phyloP scores from a whole-genome alignment of 64 coral and sea anemone species.

The Porites australiensis region DNA sequence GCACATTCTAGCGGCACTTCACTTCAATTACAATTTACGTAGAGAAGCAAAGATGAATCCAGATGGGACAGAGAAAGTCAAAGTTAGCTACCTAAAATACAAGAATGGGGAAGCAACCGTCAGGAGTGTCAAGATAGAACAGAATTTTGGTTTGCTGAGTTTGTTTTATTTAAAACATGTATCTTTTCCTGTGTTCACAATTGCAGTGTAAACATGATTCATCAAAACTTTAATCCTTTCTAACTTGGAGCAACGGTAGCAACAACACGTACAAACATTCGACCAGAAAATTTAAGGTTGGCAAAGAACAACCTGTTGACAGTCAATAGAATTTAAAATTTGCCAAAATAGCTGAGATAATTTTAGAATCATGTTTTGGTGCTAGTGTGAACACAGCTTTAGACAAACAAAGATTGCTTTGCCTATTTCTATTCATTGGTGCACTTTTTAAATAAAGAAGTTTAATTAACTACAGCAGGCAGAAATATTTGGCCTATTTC shows the following conservation, averaged over 20 bases:
- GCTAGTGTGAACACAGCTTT: too few species aligned
- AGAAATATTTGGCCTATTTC: too few species aligned
- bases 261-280: neutral
- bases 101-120: slow-evolving; percentile 19
- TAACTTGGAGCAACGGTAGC: neutral
- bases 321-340: neutral
- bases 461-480: too few species aligned
- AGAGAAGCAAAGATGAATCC: too few species aligned
- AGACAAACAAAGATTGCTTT: too few species aligned
- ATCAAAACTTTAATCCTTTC: neutral
- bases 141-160: slow-evolving; percentile 15
- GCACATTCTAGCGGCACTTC: slow-evolving; percentile 19
- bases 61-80: too few species aligned
- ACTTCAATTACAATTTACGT: slow-evolving; percentile 10
- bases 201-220: too few species aligned
- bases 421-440: slow-evolving; percentile 11
- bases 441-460: neutral
- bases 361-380: neutral
- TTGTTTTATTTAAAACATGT: neutral
- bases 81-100: too few species aligned
- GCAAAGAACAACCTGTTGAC: neutral
- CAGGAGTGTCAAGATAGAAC: too few species aligned
- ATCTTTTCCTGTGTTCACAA: slow-evolving; percentile 9
- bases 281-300: too few species aligned
- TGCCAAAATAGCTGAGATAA: slow-evolving; percentile 3